A percentile compares a stretch with the other conserved stretches of the same genome.
Evolutionary conservation across 2,888 invertebrate species (phyloP).

Genomic region (Dryadula phaetusa): DNA sequence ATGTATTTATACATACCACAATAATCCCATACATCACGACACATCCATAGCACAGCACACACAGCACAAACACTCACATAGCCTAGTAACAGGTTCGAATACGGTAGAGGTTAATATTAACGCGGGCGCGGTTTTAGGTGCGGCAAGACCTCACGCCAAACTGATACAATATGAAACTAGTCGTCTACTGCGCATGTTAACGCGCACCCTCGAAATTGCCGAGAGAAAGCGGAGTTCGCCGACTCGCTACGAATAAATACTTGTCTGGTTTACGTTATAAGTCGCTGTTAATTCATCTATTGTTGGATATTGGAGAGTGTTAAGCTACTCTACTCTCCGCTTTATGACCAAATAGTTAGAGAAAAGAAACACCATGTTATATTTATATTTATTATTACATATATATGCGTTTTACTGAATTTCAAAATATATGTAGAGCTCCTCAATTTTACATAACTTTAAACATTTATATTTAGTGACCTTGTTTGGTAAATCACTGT

Average conservation of each 20-base stretch:
- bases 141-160: slow-evolving; percentile 69
- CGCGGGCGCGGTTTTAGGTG: slow-evolving; percentile 66
- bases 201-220: slow-evolving; percentile 64
- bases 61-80: slow-evolving; percentile 48
- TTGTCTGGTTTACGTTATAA: slow-evolving; percentile 73
- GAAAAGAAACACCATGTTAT: too few relatives aligned
- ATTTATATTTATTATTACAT: too few relatives aligned
- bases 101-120: slow-evolving; percentile 27
- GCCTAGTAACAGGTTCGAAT: slow-evolving; percentile 10
- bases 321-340: background rate
- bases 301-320: slow-evolving; percentile 52
- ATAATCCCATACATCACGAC: slow-evolving; percentile 59
- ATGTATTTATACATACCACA: slow-evolving; percentile 59
- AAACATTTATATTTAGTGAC: too few relatives aligned
- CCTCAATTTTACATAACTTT: too few relatives aligned
- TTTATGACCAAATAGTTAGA: too few relatives aligned
- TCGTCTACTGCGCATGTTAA: slow-evolving; percentile 71
- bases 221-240: slow-evolving; percentile 46
- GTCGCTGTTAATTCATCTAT: slow-evolving; percentile 78
- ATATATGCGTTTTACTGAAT: too few relatives aligned
- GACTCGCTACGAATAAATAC: slow-evolving; percentile 59
- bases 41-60: slow-evolving; percentile 55
- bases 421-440: too few relatives aligned
- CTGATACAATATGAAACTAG: slow-evolving; percentile 69
- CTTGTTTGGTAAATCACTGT: too few relatives aligned